phyloP scores from a whole-genome alignment of 2,888 invertebrate species.

The Plagodis dolabraria region DNA sequence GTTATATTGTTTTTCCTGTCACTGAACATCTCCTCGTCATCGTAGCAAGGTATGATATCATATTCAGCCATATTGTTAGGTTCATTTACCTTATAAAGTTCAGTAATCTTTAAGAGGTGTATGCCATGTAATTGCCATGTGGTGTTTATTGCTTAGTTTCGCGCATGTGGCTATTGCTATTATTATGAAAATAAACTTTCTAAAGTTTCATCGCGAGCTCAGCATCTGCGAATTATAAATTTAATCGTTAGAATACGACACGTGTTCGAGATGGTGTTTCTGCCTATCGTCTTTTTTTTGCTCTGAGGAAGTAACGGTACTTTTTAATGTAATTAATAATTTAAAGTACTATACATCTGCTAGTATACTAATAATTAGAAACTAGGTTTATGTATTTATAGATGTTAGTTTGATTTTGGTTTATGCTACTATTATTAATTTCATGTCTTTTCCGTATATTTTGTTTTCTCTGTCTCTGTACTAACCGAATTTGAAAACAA shows the following conservation, averaged over 20 bases:
- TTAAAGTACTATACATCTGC: conserved; percentile 13
- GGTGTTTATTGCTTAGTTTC: conserved; percentile 63
- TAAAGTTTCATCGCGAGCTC: conserved; percentile 70
- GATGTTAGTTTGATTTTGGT: conserved; percentile 2
- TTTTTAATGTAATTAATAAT: conserved; percentile 30
- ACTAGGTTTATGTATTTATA: conserved; percentile 17
- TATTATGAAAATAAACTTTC: conserved; percentile 85
- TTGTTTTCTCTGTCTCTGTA: too few relatives aligned
- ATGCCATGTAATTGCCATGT: conserved; percentile 71
- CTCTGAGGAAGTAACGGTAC: conserved; percentile 39
- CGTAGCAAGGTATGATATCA: conserved; percentile 72
- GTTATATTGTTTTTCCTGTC: conserved; percentile 68
- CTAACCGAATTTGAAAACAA: too few relatives aligned
- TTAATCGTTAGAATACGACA: conserved; percentile 72
- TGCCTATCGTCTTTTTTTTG: conserved; percentile 34
- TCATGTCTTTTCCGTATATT: not conserved
- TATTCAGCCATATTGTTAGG: conserved; percentile 75
- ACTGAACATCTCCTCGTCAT: conserved; percentile 69
- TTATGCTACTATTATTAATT: not conserved
- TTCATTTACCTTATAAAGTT: conserved; percentile 76
- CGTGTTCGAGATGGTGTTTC: conserved; percentile 52
- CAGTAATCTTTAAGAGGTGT: conserved; percentile 74
- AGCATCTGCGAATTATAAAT: conserved; percentile 82
- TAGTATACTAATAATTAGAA: conserved; percentile 9
- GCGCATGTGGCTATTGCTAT: conserved; percentile 81